Percentiles rank a stretch among this genome's conserved stretches.
Evolutionary conservation across 2,113 vertebrate species (phyloP).

Genomic region (Reinhardtius hippoglossoides): DNA sequence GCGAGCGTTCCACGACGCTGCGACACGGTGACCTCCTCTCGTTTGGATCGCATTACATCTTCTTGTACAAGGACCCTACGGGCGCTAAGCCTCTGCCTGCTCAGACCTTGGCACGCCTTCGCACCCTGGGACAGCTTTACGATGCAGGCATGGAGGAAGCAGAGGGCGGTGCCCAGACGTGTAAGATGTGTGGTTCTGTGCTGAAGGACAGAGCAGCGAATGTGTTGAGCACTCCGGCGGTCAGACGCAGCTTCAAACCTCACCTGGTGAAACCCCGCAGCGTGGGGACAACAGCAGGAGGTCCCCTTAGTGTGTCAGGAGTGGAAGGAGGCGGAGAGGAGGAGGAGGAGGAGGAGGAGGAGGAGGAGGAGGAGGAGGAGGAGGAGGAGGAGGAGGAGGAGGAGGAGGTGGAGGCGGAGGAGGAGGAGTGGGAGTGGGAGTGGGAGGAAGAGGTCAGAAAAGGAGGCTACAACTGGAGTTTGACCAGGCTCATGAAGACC

Average conservation of each 20-base stretch:
- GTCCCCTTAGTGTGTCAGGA: slow-evolving; percentile 31
- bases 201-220: slow-evolving; percentile 72
- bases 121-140: slow-evolving; percentile 76
- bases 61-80: slow-evolving; percentile 93
- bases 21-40: slow-evolving; percentile 93
- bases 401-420: slow-evolving; percentile 52
- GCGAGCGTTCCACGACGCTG: slow-evolving; percentile 85
- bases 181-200: slow-evolving; percentile 85
- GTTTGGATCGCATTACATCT: slow-evolving; percentile 93
- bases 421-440: slow-evolving; percentile 45
- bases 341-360: slow-evolving; percentile 51
- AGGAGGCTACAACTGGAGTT: slow-evolving; percentile 89
- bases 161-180: slow-evolving; percentile 70
- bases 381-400: slow-evolving; percentile 63
- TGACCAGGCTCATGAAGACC: slow-evolving; percentile 86
- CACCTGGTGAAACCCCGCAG: slow-evolving; percentile 61
- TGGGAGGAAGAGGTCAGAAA: slow-evolving; percentile 74
- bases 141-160: slow-evolving; percentile 60
- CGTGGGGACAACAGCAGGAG: slow-evolving; percentile 13
- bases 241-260: slow-evolving; percentile 61
- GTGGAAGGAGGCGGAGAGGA: slow-evolving; percentile 53
- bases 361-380: slow-evolving; percentile 63
- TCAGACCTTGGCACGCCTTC: slow-evolving; percentile 87
- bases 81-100: slow-evolving; percentile 87
- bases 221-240: slow-evolving; percentile 25